Percentiles rank a stretch among this genome's conserved stretches.
phyloP scores from a whole-genome alignment of 2,888 invertebrate genomes.

The Eilema sororculum region DNA sequence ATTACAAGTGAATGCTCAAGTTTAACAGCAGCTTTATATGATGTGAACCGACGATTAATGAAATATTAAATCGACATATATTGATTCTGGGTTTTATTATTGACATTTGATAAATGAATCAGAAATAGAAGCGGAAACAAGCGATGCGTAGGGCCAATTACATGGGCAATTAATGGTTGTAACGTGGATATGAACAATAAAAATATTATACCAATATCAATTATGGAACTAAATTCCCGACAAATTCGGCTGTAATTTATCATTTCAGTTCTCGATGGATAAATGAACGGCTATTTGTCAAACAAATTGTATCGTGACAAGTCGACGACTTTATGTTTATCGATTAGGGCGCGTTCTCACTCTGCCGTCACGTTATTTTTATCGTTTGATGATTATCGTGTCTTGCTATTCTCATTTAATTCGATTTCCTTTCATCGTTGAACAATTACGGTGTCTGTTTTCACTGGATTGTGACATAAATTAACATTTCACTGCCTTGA shows the following conservation, averaged over 20 bases:
- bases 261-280: not conserved
- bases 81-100: too few relatives aligned
- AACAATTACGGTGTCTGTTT: not conserved
- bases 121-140: too few relatives aligned
- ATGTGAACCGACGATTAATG: too few relatives aligned
- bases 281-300: slow-evolving; percentile 14
- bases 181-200: too few relatives aligned
- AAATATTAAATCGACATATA: too few relatives aligned
- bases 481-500: too few relatives aligned
- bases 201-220: not conserved
- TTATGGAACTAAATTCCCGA: not conserved
- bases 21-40: too few relatives aligned
- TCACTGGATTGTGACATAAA: not conserved
- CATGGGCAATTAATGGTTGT: too few relatives aligned
- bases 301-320: slow-evolving; percentile 17
- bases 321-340: slow-evolving; percentile 13
- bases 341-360: slow-evolving; percentile 9
- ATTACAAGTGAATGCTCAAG: too few relatives aligned
- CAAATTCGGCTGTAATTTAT: slow-evolving; percentile 12
- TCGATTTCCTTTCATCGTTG: not conserved
- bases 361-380: not conserved
- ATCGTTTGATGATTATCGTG: not conserved
- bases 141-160: too few relatives aligned
- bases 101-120: too few relatives aligned
- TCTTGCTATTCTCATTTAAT: not conserved